Base-by-base conservation (phyloP, 1,140 invertebrate species). In the Eciton burchellii region DNA sequence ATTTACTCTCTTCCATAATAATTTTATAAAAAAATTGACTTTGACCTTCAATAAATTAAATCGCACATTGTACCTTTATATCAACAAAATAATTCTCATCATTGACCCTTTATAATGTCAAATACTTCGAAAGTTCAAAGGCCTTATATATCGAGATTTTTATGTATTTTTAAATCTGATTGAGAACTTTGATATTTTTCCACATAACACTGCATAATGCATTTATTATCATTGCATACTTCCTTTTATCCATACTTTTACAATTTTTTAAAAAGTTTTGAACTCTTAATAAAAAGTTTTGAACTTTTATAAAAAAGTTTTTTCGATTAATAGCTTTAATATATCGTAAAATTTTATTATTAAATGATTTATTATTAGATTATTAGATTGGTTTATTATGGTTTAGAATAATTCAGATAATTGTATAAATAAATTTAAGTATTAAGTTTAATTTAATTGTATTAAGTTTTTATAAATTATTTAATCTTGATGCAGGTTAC, bases 401-500 rank as follows among this genome's bases (percentile, higher is more conserved):
- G 35, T 35, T n/a, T 6, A 35, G 35, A 35, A 35, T 6, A 35
- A 35, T 35, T 6, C 2, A 35, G n/a, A 19, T 54, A n/a, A 9
- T 54, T 54, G 16, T 21, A 19, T 21, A 54, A 54, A 21, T 54
- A n/a, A n/a, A n/a, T n/a, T n/a, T n/a, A n/a, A n/a, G n/a, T n/a
- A 21, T 6, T 1, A 5, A 6, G n/a, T 19, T 19, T n/a, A n/a
- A n/a, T n/a, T n/a, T n/a, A n/a, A n/a, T n/a, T n/a, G n/a, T n/a
- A n/a, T n/a, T n/a, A n/a, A n/a, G n/a, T n/a, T n/a, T n/a, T n/a
- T n/a, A n/a, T n/a, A n/a, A n/a, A n/a, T n/a, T n/a, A n/a, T n/a
- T n/a, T 3, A 11, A 29, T 68, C 35, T 77, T 21, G 82, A 73
- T 85, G 59, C 45, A 97, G 97, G 96, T 97, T 76, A 96, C 95